Evolutionary conservation across 2,888 invertebrate genomes (phyloP), one percentile per base, ranked within the genome.

Genomic region (Mactromeris polynyma): DNA sequence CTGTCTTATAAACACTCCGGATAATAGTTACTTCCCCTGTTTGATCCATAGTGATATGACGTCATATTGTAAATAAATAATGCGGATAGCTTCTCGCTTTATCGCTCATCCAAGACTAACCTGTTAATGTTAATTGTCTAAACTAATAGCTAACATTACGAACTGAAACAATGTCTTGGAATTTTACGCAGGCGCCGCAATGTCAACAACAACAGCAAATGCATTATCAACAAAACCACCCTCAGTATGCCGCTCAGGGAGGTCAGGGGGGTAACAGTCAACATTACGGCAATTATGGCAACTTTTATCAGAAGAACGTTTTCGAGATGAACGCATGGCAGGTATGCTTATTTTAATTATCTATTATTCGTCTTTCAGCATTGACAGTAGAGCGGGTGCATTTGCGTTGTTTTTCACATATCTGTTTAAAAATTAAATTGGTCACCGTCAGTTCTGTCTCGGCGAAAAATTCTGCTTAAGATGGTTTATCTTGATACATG

Each of bases 251-350:
- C 83, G 90, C 91, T 21, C 93, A 91, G 73, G 90, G 90, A 78
- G 88, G 87, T 1, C 33, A 33, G 19, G 3, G 36, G 17, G 31
- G 9, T 33, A 11, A 33, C 11, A 94, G 94, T 79, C 93, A 94
- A 31, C 86, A 88, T 69, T 95, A 95, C 81, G 95, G 95, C 14
- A 91, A 87, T 69, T 95, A 95, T 85, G 94, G 94, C 2, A 87
- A 90, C 38, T 93, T 90, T 80, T 94, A 88, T 82, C 92, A 93
- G 77, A 87, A 94, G 19, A 94, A 91, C 87, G 94, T 94, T 7
- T 95, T 95, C 85, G 83, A 90, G 21, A 90, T 91, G 77, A 93
- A 94, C 80, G 94, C 95, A 17, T 95, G 94, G 94, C 94, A 95
- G 94, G 95, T 95, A 38, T 77, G 33, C 7, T n/a, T 42, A 36